These are phyloP conservation scores for Pempheris klunzingeri DNA, from an alignment of 2,797 vertebrate species.

Conservation along the genomic window DNA sequence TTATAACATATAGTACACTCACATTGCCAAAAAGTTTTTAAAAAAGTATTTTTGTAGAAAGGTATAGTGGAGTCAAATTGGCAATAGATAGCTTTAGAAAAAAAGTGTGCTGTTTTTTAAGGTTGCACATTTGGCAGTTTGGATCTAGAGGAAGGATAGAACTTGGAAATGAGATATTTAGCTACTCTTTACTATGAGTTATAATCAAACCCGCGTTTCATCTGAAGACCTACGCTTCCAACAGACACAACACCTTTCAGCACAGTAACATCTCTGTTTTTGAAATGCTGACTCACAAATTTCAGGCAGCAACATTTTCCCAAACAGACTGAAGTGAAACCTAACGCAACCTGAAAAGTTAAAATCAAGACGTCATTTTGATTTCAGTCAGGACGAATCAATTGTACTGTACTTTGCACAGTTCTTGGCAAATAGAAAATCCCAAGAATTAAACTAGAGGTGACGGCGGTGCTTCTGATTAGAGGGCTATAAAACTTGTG, in stretches of 20 bases:
- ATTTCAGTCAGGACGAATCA: constrained; percentile 69
- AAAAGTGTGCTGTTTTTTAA: constrained; percentile 43
- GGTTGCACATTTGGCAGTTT: constrained; percentile 39
- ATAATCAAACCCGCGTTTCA: constrained; percentile 5
- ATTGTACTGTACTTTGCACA: constrained; percentile 78
- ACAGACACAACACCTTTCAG: background rate
- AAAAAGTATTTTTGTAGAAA: constrained; percentile 69
- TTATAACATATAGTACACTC: constrained; percentile 27
- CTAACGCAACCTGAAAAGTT: constrained; percentile 31
- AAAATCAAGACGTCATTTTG: constrained; percentile 31
- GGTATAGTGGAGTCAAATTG: constrained; percentile 28
- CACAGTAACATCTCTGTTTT: background rate
- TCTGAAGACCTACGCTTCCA: constrained; percentile 15
- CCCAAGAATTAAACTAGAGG: constrained; percentile 65
- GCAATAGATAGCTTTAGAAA: constrained; percentile 9
- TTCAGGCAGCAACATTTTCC: constrained; percentile 46
- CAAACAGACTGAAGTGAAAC: constrained; percentile 32
- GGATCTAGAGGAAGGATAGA: background rate
- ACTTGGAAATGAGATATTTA: constrained; percentile 32
- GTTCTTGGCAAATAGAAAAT: constrained; percentile 67
- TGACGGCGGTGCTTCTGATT: constrained; percentile 60
- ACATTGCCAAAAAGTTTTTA: constrained; percentile 55
- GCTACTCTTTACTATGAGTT: constrained; percentile 3
- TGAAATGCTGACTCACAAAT: constrained; percentile 25
- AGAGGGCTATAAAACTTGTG: constrained; percentile 64